Base-by-base conservation (phyloP, 1,140 invertebrate genomes). In the Heliconius melpomene region DNA sequence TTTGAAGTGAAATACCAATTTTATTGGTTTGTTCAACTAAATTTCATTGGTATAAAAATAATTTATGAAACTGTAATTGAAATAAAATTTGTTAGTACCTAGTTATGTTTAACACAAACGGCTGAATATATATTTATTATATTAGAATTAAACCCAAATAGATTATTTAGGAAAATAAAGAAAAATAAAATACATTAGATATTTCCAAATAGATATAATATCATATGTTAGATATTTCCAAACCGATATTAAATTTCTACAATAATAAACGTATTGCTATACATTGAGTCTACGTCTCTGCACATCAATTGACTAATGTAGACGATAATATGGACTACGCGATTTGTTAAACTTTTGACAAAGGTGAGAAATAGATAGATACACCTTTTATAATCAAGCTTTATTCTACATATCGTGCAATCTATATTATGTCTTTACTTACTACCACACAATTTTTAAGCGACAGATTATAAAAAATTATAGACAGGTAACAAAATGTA, bases 171-270 rank as follows among this genome's bases (percentile, higher is more conserved):
- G 3, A 46, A 46, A 16, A 46, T 16, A 46, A 5, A 46, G 13
- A 46, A 46, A 46, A 46, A 16, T 2, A 46, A 46, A 13, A 46
- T 3, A 46, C 16, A 46, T 46, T 16, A 66, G 13, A 72, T 40
- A 72, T 86, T 89, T 84, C 88, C 87, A 90, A 90, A 89, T 32
- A 32, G 32, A 32, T 32, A 32, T 46, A 46, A 52, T 52, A 52
- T 18, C 18, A 66, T 26, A 26, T 66, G 9, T 66, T 16, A 66
- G 26, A 72, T 40, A 72, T 86, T 89, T 84, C 88, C 87, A 90
- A 90, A 89, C 87, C 90, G 90, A 91, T 89, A 93, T 93, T 88
- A 91, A 90, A 86, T 85, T 70, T 79, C 88, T 91, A 92, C 87
- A 80, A 82, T 86, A 83, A 84, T 84, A 82, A 81, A 84, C 79